These are phyloP conservation scores for Camelus dromedarius DNA, from an alignment of 2,113 vertebrate genomes.

Conservation along the genomic window DNA sequence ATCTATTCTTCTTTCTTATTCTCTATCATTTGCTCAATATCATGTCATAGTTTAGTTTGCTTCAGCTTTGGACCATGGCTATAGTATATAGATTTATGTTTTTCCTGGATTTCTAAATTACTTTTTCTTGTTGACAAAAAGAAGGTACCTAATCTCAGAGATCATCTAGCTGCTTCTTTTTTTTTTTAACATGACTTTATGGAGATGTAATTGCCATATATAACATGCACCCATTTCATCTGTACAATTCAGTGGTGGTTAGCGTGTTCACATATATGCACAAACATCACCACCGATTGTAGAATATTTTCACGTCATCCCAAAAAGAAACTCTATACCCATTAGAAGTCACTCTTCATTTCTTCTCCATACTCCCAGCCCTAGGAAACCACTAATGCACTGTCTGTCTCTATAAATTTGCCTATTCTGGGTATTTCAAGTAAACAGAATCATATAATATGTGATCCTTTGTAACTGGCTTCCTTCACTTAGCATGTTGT, in stretches of 20 bases:
- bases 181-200: background rate
- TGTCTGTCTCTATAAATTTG: slow-evolving; percentile 29
- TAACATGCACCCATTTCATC: background rate
- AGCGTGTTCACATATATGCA: background rate
- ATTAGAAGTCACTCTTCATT: background rate
- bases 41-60: background rate
- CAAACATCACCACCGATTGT: background rate
- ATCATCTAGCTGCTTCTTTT: background rate
- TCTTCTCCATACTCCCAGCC: background rate
- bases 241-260: background rate
- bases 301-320: background rate
- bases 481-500: background rate
- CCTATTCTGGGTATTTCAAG: background rate
- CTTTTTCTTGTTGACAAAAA: background rate
- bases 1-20: background rate
- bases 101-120: background rate
- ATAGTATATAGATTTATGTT: background rate
- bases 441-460: background rate
- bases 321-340: background rate
- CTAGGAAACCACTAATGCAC: background rate
- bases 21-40: background rate
- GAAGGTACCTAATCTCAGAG: background rate
- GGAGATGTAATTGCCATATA: background rate
- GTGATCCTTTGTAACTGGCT: background rate
- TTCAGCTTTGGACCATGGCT: slow-evolving; percentile 9